Evolutionary conservation across 2,797 vertebrate genomes (phyloP), one percentile per base, ranked within the genome.

Genomic region (Oophaga sylvatica): DNA sequence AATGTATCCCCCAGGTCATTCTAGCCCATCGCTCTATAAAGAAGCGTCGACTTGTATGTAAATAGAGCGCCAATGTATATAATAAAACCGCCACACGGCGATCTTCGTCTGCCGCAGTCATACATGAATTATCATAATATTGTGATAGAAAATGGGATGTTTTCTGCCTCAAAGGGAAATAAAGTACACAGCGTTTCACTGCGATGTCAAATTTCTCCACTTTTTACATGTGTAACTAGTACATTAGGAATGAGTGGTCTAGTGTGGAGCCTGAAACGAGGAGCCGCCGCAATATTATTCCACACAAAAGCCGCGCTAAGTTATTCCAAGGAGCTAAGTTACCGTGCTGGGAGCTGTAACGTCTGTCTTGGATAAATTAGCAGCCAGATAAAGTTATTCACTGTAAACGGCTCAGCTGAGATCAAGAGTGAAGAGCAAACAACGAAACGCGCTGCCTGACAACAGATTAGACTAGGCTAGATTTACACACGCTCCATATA

Each of bases 41-140:
- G 57, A 45, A 73, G 13, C n/a, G 35, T 48, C 70, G 57, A 48
- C 70, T 62, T 84, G 68, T 76, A 84, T 84, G 82, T 75, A 84
- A 84, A 84, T 84, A 70, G 70, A 60, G 57, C 70, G 22, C 70
- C 57, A 26, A 63, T 35, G 57, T 41, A 59, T 71, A 84, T 48
- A 84, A 76, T 84, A 84, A 75, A 84, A 75, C 11, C 29, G 19
- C 70, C 19, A 31, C 17, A 19, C 53, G 22, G 35, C 56, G 5
- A 59, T 70, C 29, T 53, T 71, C 70, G 62, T 83, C 81, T 84
- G 57, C 82, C 35, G 82, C 56, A 60, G 59, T 84, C 82, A 84
- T 75, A 84, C 82, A 84, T 84, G 82, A 84, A 84, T 84, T 84
- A 84, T 84, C 82, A 84, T 84, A 84, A 84, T 84, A 75, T 84